These are phyloP conservation scores for Camponotus vicinus DNA, from an alignment of 1,140 invertebrate species.

Conservation along the genomic window DNA sequence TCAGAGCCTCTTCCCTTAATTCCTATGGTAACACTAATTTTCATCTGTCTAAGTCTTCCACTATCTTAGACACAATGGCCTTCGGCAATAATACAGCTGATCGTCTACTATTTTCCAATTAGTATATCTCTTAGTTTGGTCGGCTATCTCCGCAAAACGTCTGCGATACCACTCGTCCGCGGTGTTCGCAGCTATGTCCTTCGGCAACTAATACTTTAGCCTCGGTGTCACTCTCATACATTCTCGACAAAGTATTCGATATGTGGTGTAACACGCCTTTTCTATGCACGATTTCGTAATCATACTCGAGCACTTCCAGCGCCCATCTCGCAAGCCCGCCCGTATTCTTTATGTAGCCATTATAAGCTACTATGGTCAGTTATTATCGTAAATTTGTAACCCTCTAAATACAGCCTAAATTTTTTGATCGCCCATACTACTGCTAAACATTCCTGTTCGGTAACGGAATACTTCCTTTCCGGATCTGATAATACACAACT, in stretches of 20 bases:
- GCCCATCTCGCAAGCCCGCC: slow-evolving; percentile 8
- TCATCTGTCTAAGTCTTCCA: neutral
- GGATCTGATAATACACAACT: neutral
- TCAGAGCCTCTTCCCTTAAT: neutral
- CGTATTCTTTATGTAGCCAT: neutral
- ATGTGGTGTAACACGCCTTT: neutral
- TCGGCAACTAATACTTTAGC: accelerated
- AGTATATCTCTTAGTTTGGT: neutral
- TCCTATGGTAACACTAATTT: neutral
- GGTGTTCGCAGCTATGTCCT: neutral
- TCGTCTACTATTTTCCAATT: neutral
- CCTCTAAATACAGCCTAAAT: neutral
- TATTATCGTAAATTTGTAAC: neutral
- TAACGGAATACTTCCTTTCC: too few species aligned
- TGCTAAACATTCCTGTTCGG: too few species aligned
- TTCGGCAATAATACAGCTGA: neutral
- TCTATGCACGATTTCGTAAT: neutral
- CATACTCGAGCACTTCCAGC: neutral
- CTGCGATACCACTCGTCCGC: neutral
- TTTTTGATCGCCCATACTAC: neutral
- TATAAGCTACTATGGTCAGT: neutral
- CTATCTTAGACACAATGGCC: neutral
- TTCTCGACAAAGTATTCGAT: neutral
- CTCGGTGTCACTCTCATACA: neutral
- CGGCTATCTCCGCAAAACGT: neutral